Base-by-base conservation (phyloP, 2,888 invertebrate genomes). In the Baronia brevicornis region DNA sequence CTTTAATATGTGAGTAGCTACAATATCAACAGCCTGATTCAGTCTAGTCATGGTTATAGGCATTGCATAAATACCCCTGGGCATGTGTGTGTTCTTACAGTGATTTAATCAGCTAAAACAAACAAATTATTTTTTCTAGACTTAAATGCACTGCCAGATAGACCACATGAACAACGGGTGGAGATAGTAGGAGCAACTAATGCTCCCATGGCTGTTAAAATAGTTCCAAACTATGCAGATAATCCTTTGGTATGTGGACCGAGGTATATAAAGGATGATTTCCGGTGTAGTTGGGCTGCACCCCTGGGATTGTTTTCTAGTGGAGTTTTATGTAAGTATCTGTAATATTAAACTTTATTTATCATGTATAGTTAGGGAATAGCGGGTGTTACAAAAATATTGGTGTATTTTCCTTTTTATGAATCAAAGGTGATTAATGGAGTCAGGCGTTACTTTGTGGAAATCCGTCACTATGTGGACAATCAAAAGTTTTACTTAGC, bases 201-300 rank as follows among this genome's bases (percentile, higher is more conserved):
- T 38, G 77, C 85, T 22, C 68, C 85, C 0, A 75, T 84, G 82
- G 54, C 72, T 5, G 87, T 94, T 1, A 68, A 79, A 11, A 75
- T 90, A 2, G 80, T 86, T 4, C 84, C 88, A 0, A 93, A 90
- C 71, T 89, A 89, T 49, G 90, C 93, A 0, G 94, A 95, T 61
- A 80, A 93, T 69, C 87, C 91, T 0, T 58, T 92, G 21, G 90
- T 92, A 2, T 88, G 90, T 37, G 96, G 96, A 0, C 91, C 92
- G 0, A 80, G 92, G 38, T 95, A 94, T 64, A 86, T 90, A 52
- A 59, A 73, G 0, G 60, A 87, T 11, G 94, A 95, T 65, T 70
- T 95, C 21, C 85, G 82, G 38, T 79, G 90, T 40, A 69, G 70
- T 30, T 85, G 86, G 63, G 88, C 89, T 0, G 88, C 89, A 28